Conservation (phyloP, 1,140 invertebrate genomes). For the Liolophura sinensis region DNA sequence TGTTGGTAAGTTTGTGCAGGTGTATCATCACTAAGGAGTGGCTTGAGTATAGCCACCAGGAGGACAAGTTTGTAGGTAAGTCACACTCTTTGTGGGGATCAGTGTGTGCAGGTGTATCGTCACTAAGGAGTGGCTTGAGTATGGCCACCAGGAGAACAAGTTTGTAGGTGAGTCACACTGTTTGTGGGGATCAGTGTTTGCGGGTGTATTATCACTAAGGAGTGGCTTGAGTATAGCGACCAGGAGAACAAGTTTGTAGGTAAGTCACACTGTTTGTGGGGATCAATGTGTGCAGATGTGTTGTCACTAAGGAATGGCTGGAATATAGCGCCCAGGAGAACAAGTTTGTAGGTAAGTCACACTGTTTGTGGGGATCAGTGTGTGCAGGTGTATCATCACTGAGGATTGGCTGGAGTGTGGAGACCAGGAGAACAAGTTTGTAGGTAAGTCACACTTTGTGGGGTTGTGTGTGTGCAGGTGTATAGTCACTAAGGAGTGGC, state of each 20-base stretch:
- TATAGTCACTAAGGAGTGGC: constrained; percentile 81
- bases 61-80: constrained; percentile 74
- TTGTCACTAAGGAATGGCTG: constrained; percentile 83
- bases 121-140: constrained; percentile 79
- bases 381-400: constrained; percentile 76
- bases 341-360: constrained; percentile 76
- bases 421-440: constrained; percentile 73
- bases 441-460: constrained; percentile 67
- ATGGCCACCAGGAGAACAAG: constrained; percentile 73
- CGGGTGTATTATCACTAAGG: constrained; percentile 75
- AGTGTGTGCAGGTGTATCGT: constrained; percentile 77
- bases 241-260: constrained; percentile 75
- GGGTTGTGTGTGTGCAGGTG: constrained; percentile 76
- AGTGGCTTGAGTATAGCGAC: constrained; percentile 83
- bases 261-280: constrained; percentile 69
- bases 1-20: constrained; percentile 66
- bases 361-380: constrained; percentile 78
- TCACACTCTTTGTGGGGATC: constrained; percentile 74
- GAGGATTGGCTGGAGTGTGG: constrained; percentile 84
- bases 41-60: constrained; percentile 76
- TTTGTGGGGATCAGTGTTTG: constrained; percentile 77
- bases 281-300: constrained; percentile 74
- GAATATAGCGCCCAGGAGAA: constrained; percentile 75
- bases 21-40: constrained; percentile 81
- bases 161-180: constrained; percentile 69